phyloP scores from a whole-genome alignment of 2,888 invertebrate genomes.

The Drosophila macrospina region DNA sequence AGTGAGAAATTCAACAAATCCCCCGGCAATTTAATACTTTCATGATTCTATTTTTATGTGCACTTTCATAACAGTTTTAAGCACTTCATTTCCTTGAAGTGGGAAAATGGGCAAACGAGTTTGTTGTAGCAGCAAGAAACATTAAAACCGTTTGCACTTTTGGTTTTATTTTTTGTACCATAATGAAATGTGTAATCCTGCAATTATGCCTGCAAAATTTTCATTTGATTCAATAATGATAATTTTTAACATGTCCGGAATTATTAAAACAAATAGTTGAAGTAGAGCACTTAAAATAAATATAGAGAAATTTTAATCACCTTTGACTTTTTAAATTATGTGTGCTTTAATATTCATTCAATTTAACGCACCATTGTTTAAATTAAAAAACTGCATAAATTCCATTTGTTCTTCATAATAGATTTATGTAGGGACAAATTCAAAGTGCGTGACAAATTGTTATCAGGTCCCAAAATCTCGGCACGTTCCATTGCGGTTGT shows the following conservation, averaged over 20 bases:
- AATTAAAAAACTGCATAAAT: conserved; percentile 22
- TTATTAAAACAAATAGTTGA: background rate
- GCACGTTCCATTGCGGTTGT: conserved; percentile 37
- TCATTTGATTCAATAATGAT: background rate
- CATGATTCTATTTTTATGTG: conserved; percentile 5
- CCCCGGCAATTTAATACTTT: conserved; percentile 41
- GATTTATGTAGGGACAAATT: conserved; percentile 50
- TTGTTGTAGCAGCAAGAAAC: background rate
- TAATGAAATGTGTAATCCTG: conserved; percentile 16
- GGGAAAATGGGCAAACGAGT: conserved; percentile 1
- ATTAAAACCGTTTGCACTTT: conserved; percentile 11
- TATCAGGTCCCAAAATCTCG: conserved; percentile 34
- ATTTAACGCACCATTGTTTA: background rate
- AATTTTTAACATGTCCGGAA: background rate
- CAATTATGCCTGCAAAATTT: conserved; percentile 11
- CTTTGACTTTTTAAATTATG: no score
- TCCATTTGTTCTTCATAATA: conserved; percentile 42
- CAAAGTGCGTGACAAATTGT: conserved; percentile 56
- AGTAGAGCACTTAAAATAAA: background rate
- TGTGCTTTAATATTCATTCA: no score
- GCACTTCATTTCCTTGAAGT: conserved; percentile 11
- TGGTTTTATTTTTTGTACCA: background rate
- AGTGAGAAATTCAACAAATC: conserved; percentile 28
- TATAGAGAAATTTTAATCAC: background rate
- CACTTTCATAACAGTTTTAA: conserved; percentile 6